Conservation (phyloP, 2,888 invertebrate species). For the Apocheima hispidaria region DNA sequence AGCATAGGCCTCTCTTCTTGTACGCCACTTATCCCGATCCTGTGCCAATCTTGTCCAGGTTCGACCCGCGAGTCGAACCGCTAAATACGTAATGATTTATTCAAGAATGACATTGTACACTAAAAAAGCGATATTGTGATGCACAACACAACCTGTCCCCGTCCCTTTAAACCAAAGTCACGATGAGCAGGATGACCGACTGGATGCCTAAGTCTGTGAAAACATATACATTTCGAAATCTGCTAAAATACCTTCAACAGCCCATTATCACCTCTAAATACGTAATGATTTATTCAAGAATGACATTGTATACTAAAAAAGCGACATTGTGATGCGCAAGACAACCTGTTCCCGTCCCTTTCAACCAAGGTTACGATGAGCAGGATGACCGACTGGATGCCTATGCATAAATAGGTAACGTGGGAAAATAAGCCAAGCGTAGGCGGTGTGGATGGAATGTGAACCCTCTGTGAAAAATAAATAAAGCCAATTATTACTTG, state of each 20-base stretch:
- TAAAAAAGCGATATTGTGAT: conserved; percentile 56
- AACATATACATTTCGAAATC: neutral
- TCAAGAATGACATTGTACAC: conserved; percentile 56
- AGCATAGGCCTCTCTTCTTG: no score
- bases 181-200: conserved; percentile 49
- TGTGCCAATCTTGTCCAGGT: no score
- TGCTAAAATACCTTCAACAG: conserved; percentile 8
- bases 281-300: conserved; percentile 35
- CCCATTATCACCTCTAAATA: conserved; percentile 1
- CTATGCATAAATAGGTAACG: conserved; percentile 63
- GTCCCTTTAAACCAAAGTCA: conserved; percentile 50
- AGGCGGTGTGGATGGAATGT: conserved; percentile 37
- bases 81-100: conserved; percentile 18
- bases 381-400: conserved; percentile 54
- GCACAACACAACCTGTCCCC: conserved; percentile 50
- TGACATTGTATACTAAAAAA: conserved; percentile 60
- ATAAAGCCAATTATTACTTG: conserved; percentile 22
- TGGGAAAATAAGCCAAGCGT: conserved; percentile 65
- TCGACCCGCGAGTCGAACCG: no score
- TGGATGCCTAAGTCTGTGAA: conserved; percentile 48
- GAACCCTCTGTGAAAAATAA: conserved; percentile 24
- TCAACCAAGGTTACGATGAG: conserved; percentile 47
- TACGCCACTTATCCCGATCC: no score
- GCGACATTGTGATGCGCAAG: conserved; percentile 54
- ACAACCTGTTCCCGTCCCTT: conserved; percentile 51